These are phyloP conservation scores for Hofmannophila pseudospretella DNA, from an alignment of 2,888 invertebrate genomes.

Conservation along the genomic window DNA sequence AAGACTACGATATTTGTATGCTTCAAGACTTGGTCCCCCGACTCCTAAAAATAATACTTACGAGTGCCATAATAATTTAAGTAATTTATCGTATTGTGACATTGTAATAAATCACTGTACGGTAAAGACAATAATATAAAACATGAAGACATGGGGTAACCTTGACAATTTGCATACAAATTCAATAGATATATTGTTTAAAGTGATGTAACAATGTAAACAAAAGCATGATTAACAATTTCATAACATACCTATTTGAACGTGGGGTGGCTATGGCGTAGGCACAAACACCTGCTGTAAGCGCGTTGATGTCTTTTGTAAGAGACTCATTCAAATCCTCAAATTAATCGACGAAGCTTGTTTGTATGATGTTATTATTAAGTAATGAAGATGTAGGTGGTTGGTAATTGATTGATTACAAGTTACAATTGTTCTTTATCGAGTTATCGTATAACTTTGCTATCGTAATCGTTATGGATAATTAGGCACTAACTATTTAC, in stretches of 20 bases:
- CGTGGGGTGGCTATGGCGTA: conserved; percentile 2
- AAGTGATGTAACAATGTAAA: too few species aligned
- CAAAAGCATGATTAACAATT: too few species aligned
- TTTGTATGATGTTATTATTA: conserved; percentile 2
- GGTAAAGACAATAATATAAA: too few species aligned
- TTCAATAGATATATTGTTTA: too few species aligned
- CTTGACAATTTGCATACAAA: too few species aligned
- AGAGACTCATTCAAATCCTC: conserved; percentile 6
- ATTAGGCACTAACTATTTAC: conserved; percentile 21
- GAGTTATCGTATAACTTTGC: conserved; percentile 26
- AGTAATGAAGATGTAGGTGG: conserved; percentile 7
- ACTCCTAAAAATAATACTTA: too few species aligned
- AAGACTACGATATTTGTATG: too few species aligned
- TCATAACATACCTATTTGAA: background rate
- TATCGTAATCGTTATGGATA: conserved; percentile 33
- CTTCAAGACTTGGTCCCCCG: too few species aligned
- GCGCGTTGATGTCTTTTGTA: conserved; percentile 33
- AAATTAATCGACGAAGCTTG: background rate
- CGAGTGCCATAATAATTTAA: too few species aligned
- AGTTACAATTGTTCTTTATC: conserved; percentile 3
- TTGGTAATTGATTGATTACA: conserved; percentile 18
- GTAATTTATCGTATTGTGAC: too few species aligned
- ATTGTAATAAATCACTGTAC: too few species aligned
- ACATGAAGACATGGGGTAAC: too few species aligned
- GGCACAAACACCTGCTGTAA: conserved; percentile 9